Percentiles rank a stretch among this genome's conserved stretches.
phyloP scores from a whole-genome alignment of 2,113 vertebrate species.

The Bubo scandiacus region DNA sequence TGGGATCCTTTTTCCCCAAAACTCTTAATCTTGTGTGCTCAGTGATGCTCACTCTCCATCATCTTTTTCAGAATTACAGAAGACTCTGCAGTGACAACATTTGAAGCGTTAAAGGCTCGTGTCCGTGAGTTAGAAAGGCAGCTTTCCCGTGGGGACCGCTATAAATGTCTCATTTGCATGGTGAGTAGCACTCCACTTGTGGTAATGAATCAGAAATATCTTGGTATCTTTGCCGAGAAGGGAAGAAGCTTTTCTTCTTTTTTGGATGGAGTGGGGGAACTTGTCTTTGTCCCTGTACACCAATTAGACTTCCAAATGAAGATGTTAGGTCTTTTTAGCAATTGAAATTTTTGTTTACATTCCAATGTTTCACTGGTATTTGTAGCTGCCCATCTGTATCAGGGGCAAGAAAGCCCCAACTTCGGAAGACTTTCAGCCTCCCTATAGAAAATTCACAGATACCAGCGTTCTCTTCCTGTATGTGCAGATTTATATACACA shows the following conservation, averaged over 20 bases:
- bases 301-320: neutral
- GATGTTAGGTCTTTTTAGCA: neutral
- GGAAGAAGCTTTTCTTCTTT: neutral
- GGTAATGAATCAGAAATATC: conserved; percentile 67
- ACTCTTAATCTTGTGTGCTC: neutral
- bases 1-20: neutral
- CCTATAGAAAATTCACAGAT: neutral
- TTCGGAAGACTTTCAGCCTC: neutral
- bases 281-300: neutral
- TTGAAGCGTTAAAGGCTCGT: conserved; percentile 98
- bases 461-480: neutral
- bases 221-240: conserved; percentile 4
- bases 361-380: neutral
- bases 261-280: neutral
- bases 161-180: conserved; percentile 99
- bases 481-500: neutral
- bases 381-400: neutral
- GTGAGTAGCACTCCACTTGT: conserved; percentile 79
- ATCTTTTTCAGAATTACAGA: conserved; percentile 89
- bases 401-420: neutral
- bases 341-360: neutral
- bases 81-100: conserved; percentile 94
- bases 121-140: conserved; percentile 98
- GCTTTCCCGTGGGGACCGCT: conserved; percentile 95
- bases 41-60: conserved; percentile 29